A percentile compares a stretch with the other conserved stretches of the same genome.
phyloP scores from a whole-genome alignment of 23 tunicate species.

The Ciona savignyi region DNA sequence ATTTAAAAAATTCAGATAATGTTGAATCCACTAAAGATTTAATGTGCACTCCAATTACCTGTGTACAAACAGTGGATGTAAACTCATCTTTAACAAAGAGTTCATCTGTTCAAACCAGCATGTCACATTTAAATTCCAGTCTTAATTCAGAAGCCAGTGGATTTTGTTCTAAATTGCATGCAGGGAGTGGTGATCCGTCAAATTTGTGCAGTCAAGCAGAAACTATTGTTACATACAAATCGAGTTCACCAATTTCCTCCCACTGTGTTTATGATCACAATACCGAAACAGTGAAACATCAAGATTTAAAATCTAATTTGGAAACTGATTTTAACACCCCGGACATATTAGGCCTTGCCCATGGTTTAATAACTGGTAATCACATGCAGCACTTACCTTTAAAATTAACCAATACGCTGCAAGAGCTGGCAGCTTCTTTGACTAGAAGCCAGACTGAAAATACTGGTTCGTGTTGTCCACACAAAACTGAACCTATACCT shows the following conservation, averaged over 20 bases:
- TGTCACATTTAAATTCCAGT: too few relatives aligned
- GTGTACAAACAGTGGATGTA: too few relatives aligned
- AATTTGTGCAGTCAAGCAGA: neutral
- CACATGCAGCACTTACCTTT: conserved; percentile 39
- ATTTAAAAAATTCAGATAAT: too few relatives aligned
- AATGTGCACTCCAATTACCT: too few relatives aligned
- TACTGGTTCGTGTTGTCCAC: neutral
- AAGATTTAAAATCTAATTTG: neutral
- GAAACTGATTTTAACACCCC: conserved; percentile 9
- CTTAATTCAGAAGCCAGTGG: too few relatives aligned
- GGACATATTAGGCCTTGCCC: conserved; percentile 21
- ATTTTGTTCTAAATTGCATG: too few relatives aligned
- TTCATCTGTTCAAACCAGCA: too few relatives aligned
- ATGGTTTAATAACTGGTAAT: conserved; percentile 19
- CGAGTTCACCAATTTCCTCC: neutral
- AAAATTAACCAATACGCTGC: conserved; percentile 73
- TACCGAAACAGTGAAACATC: neutral
- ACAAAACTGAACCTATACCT: conserved; percentile 1
- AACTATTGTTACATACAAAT: conserved; percentile 2
- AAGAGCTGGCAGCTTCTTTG: conserved; percentile 83
- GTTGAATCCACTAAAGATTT: too few relatives aligned
- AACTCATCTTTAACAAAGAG: too few relatives aligned
- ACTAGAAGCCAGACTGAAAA: conserved; percentile 1
- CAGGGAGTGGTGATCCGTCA: neutral
- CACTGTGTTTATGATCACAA: conserved; percentile 5